These are phyloP conservation scores for Euplagia quadripunctaria DNA, from an alignment of 2,888 invertebrate species.

Conservation along the genomic window DNA sequence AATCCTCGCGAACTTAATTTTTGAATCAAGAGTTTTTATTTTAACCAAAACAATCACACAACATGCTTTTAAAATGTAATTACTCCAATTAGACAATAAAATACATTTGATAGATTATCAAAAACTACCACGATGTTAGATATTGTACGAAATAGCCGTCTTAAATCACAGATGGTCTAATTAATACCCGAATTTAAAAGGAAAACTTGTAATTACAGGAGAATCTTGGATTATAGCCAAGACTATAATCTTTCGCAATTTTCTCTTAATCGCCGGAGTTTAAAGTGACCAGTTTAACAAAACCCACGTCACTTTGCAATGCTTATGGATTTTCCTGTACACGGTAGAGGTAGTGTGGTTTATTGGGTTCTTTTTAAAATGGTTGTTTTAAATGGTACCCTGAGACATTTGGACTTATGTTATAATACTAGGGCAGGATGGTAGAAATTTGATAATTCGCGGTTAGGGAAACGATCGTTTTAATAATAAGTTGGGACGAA, in stretches of 20 bases:
- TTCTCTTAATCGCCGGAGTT: conserved; percentile 81
- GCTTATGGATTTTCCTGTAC: conserved; percentile 24
- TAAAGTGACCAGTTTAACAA: conserved; percentile 62
- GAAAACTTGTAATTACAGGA: conserved; percentile 79
- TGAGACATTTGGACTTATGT: conserved; percentile 86
- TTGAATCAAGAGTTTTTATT: background rate
- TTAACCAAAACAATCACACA: background rate
- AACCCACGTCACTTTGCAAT: conserved; percentile 60
- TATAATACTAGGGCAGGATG: conserved; percentile 83
- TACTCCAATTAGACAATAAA: conserved; percentile 25
- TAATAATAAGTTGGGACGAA: conserved; percentile 83
- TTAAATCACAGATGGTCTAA: conserved; percentile 74
- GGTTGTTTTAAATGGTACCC: conserved; percentile 70
- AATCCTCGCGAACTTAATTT: no score
- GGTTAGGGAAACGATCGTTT: conserved; percentile 84
- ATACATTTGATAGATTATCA: conserved; percentile 38
- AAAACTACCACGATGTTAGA: conserved; percentile 46
- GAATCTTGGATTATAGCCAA: conserved; percentile 75
- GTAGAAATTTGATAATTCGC: conserved; percentile 86
- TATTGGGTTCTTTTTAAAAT: conserved; percentile 56
- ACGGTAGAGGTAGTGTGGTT: conserved; percentile 47
- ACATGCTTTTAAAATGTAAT: background rate
- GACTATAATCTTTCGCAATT: conserved; percentile 84
- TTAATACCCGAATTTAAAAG: conserved; percentile 78
- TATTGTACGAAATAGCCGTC: conserved; percentile 56